Evolutionary conservation across 2,113 vertebrate genomes (phyloP), one percentile per base, ranked within the genome.

Genomic region (Xiphophorus hellerii): DNA sequence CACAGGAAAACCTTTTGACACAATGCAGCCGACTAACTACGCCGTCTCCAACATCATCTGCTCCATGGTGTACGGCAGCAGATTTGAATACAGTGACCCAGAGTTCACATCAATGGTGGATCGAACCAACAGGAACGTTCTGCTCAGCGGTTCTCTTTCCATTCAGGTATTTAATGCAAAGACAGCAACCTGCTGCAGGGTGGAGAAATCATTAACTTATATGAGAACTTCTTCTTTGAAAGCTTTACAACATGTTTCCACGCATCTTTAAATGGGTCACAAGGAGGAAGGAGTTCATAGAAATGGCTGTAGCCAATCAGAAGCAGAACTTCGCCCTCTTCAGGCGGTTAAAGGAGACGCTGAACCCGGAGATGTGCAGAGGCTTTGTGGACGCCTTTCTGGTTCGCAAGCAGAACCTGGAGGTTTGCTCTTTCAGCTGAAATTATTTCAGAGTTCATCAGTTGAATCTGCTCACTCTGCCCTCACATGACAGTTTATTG

Each of bases 11-110:
- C 37, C 74, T 28, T 69, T 76, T 71, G 69, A 71, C 10, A 14
- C 69, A 13, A 28, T 35, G 5, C 13, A 44, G 5, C 11, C 37
- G 0, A 1, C 71, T 9, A 71, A 44, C 67, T 64, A 13, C 0
- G 29, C 78, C 1, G 30, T 74, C 12, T 84, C 88, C 5, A 90
- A 90, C 20, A 80, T 92, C 2, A 90, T 90, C 77, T 88, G 83
- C 77, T 87, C 84, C 44, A 64, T 90, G 30, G 75, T 89, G 1
- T 92, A 88, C 4, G 89, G 89, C 48, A 86, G 14, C 84, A 87
- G 86, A n/a, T 90, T 92, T 69, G 84, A 84, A 11, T 90, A 92
- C 3, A 66, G 76, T 7, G 84, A 90, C 4, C 83, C 79, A 4
- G 63, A 67, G 27, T 90, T 90, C 14, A 77, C 33, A 3, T 48